Conservation (phyloP, 2,113 vertebrate species). For the Lucifuga dentata region DNA sequence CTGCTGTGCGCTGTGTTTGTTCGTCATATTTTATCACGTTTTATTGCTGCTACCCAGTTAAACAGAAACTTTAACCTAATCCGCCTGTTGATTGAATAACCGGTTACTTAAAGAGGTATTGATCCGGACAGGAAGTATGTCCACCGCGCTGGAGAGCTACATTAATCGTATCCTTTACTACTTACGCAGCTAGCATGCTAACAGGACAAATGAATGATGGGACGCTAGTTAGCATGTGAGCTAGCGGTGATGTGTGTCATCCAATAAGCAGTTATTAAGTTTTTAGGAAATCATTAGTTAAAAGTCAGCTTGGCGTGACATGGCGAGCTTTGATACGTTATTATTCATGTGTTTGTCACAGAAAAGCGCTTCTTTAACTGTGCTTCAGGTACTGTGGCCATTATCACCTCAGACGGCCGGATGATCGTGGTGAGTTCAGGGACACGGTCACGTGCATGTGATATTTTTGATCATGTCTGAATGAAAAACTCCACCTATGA, state of each 20-base stretch:
- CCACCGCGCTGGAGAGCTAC: constrained; percentile 85
- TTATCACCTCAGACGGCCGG: constrained; percentile 95
- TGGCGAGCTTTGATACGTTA: too few species aligned
- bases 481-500: too few species aligned
- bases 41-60: not conserved
- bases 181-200: constrained; percentile 46
- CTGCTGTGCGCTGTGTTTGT: constrained; percentile 14
- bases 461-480: too few species aligned
- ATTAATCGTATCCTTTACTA: constrained; percentile 84
- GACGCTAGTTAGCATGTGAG: constrained; percentile 18
- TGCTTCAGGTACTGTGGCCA: constrained; percentile 92
- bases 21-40: not conserved
- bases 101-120: not conserved
- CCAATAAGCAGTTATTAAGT: not conserved
- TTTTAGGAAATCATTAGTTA: too few species aligned
- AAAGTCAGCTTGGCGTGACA: too few species aligned
- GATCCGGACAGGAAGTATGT: constrained; percentile 71
- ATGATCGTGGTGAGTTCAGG: constrained; percentile 95
- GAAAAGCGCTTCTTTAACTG: constrained; percentile 79
- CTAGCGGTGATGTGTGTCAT: not conserved
- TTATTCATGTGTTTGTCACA: too few species aligned
- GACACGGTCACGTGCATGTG: too few species aligned
- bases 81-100: not conserved
- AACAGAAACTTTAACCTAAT: not conserved
- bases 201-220: constrained; percentile 35